These are phyloP conservation scores for Catagonus wagneri DNA, from an alignment of 2,113 vertebrate genomes.

Conservation along the genomic window DNA sequence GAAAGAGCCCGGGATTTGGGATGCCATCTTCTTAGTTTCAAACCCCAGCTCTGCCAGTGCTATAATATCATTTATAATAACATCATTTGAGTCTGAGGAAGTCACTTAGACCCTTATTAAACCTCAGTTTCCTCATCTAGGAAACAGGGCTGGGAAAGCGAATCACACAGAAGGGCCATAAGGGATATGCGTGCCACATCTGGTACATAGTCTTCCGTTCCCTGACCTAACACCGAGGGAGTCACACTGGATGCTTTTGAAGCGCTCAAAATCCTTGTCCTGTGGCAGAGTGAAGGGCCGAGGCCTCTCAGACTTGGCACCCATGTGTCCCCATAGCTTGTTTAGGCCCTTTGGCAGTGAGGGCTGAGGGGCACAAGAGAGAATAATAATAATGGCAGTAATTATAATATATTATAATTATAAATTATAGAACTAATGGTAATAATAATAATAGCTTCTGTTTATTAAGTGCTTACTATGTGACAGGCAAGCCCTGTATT, in stretches of 20 bases:
- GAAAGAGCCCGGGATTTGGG: background rate
- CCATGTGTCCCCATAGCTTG: background rate
- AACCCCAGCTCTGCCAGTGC: too few species aligned
- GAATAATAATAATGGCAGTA: background rate
- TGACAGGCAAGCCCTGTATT: background rate
- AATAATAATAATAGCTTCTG: background rate
- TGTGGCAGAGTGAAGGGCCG: background rate
- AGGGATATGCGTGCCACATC: rapidly evolving
- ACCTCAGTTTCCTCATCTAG: background rate
- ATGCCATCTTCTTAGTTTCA: background rate
- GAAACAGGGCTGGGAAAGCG: background rate
- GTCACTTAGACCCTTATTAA: background rate
- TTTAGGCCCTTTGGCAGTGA: background rate
- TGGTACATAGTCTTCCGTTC: background rate
- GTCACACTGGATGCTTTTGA: background rate
- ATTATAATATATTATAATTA: background rate
- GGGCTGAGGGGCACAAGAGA: background rate
- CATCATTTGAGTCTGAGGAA: background rate
- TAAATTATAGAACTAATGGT: background rate
- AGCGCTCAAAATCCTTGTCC: background rate
- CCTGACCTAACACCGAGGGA: background rate
- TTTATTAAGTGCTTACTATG: background rate
- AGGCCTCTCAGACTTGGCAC: background rate
- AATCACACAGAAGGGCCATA: rapidly evolving
- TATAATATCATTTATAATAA: too few species aligned